Percentiles rank a stretch among this genome's conserved stretches.
These are phyloP conservation scores for Myotis brandtii DNA, from an alignment of 2,113 vertebrate genomes.

Conservation along the genomic window DNA sequence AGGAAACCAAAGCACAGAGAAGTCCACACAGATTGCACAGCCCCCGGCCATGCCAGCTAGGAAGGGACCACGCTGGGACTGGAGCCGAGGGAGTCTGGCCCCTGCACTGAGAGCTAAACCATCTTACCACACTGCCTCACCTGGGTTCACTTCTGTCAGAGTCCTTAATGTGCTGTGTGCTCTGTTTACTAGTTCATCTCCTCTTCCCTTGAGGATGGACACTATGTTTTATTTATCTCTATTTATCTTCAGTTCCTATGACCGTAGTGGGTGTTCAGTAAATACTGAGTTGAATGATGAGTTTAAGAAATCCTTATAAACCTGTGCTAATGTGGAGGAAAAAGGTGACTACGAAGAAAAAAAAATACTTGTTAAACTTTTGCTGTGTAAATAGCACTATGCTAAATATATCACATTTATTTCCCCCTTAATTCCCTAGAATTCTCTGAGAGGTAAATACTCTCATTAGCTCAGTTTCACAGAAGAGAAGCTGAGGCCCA, in stretches of 20 bases:
- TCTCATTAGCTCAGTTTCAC: not conserved
- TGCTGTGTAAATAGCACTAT: not conserved
- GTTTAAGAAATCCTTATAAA: not conserved
- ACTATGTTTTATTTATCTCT: not conserved
- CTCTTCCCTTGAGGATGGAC: not conserved
- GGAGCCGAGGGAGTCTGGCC: not conserved
- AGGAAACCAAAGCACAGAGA: not conserved
- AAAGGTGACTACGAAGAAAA: not conserved
- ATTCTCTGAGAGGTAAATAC: not conserved
- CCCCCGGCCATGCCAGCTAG: not conserved
- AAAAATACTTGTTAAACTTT: not conserved
- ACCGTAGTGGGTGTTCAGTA: not conserved
- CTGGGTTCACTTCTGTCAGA: not conserved
- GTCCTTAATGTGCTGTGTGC: fast-evolving
- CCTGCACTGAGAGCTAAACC: not conserved
- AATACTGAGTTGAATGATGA: not conserved
- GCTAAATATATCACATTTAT: not conserved
- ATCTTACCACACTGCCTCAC: not conserved
- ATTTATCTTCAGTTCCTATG: not conserved
- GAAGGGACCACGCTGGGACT: not conserved
- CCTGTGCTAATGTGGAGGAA: not conserved
- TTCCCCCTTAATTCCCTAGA: not conserved
- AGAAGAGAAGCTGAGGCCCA: not conserved
- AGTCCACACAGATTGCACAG: not conserved
- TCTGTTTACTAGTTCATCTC: not conserved